Evolutionary conservation across 2,888 invertebrate genomes (phyloP), one percentile per base, ranked within the genome.

Genomic region (Lycophotia porphyrea): DNA sequence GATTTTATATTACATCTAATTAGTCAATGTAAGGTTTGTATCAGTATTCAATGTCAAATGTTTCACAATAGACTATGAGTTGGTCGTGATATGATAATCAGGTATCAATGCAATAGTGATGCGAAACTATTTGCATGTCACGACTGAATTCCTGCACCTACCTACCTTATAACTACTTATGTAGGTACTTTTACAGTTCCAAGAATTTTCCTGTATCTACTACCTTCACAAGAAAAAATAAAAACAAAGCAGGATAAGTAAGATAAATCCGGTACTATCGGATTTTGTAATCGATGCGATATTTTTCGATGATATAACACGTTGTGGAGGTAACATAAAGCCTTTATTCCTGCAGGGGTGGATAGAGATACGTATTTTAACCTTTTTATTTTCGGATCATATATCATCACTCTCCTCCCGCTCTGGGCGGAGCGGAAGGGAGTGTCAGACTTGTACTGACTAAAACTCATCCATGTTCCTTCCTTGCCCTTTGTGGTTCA

Each of bases 61-160:
- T 78, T 66, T 75, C 81, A 80, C 78, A 85, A 86, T 78, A n/a
- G n/a, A 80, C 27, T 71, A 58, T 55, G 71, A 80, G 55, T 63
- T 55, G 42, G 52, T 83, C 87, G 87, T 87, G 87, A 86, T 75
- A n/a, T 69, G 83, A 84, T 83, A 82, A 87, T 87, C 83, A 78
- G 70, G 76, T 78, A 74, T 78, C 80, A 80, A 81, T 82, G 82
- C 69, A 71, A 58, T 65, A 36, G 60, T 73, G 71, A 85, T 81
- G 84, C 9, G 61, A 80, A 75, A 75, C 67, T 74, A 69, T 78
- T 85, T 52, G 76, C 72, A 13, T 72, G 76, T 78, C 85, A 85
- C 83, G 85, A 87, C 36, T 55, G 36, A 39, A 86, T 83, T 71
- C 69, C 61, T 49, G 21, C 68, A 49, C 55, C 5, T 21, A 44